Evolutionary conservation across 2,113 vertebrate genomes (phyloP), one percentile per base, ranked within the genome.

Genomic region (Corvus moneduloides): DNA sequence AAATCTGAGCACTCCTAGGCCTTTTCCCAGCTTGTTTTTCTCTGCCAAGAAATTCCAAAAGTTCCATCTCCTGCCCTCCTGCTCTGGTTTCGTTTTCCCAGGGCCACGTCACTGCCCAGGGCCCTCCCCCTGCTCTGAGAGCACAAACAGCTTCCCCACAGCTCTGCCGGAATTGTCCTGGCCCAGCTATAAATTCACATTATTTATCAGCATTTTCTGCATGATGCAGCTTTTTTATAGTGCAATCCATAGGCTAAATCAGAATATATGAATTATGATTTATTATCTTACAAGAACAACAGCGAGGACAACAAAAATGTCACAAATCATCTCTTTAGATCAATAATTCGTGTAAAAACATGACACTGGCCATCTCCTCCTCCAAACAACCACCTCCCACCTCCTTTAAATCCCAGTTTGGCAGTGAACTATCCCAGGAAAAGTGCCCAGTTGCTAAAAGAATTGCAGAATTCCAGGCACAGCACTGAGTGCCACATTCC

Each of bases 81-180:
- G 49, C 46, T 7, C 3, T 13, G 32, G 24, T 97, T 96, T 95
- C 86, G 6, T 39, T 95, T 92, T 89, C 84, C 39, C 37, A 41
- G 37, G 24, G 49, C 30, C 0, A 6, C 59, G 61, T 93, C 35
- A 39, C 22, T 12, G 61, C 43, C 51, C 51, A 5, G 43, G 52
- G 35, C 24, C 71, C 71, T 35, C 43, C 82, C 82, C 61, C 43
- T 58, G 61, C 71, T 2, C 14, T 1, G 59, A 15, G 16, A 22
- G 33, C 79, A 63, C 33, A 2, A 4, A 35, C 4, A 64, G 61
- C 59, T 62, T 8, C 59, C 37, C 37, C 44, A 6, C 27, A 52
- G 21, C 64, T 12, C 35, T 49, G 64, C 28, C 6, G 16, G 14
- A 28, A n/a, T 0, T 54, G 37, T 7, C 49, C 77, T 43, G 26